Base-by-base conservation (phyloP, 2,888 invertebrate species). In the Maniola hyperantus region DNA sequence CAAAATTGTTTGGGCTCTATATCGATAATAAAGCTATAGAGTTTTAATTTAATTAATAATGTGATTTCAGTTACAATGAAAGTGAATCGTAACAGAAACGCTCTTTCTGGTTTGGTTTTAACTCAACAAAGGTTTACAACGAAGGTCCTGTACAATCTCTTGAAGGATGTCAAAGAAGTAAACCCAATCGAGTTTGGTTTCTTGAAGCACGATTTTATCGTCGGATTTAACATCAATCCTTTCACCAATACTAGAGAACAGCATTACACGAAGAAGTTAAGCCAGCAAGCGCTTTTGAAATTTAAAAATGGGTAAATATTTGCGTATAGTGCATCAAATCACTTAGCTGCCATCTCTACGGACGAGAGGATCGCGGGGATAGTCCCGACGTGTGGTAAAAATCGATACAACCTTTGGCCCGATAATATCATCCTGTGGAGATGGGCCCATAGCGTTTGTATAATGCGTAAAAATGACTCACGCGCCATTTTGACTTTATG, bases 121-220 rank as follows among this genome's bases (percentile, higher is more conserved):
- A 95, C 96, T 0, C 88, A 95, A 75, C 92, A 95, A 72, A 91
- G 97, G 58, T 95, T 96, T 73, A 95, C 96, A 0, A 96, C 97
- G 0, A 96, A 96, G 84, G 92, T 96, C 7, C 76, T 98, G 0
- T 96, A 93, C 79, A 95, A 96, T 69, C 79, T 97, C 5, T 75
- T 97, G 5, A 92, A 94, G 66, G 85, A 90, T 0, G 93, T 93
- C 0, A 87, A 84, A 10, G 75, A 89, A 26, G 46, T 67, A 0
- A 87, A 93, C 69, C 86, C 93, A 0, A 58, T 69, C 5, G 85
- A 93, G 11, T 94, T 94, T 71, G 85, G 86, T 0, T 94, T 95
- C 73, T 77, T 96, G 0, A 91, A 93, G 68, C 94, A 96, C 0
- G 95, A 96, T 74, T 97, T 95, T 78, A 91, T 97, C 62, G 94